Evolutionary conservation across 2,797 vertebrate species (phyloP), one percentile per base, ranked within the genome.

Genomic region (Leptodactylus fallax): DNA sequence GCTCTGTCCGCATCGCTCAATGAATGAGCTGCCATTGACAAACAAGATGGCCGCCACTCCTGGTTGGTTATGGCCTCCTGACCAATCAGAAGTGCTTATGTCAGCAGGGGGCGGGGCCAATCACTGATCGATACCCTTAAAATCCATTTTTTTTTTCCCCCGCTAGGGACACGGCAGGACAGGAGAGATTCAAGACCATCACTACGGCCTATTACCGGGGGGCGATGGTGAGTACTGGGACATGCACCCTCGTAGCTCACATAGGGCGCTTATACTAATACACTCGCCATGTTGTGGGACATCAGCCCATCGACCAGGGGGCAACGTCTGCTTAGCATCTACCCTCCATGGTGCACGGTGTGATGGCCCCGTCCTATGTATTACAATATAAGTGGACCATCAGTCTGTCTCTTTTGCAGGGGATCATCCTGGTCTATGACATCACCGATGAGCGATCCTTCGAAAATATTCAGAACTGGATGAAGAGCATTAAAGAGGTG

Each of bases 391-490:
- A n/a, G n/a, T n/a, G n/a, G 36, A 36, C 56, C 7, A 17, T 21
- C 2, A 45, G 16, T 21, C 10, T 61, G 5, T 47, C 45, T 72
- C 0, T n/a, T 10, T 76, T 74, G 12, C 72, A 76, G 72, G 72
- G 72, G 45, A 76, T 76, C 45, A 76, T 76, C 47, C 17, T 76
- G 47, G 72, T 76, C 10, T 76, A 76, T 76, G 97, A 99, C 94
- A 99, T 99, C 94, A 99, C 98, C 0, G 97, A 99, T 6, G 96
- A 96, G 80, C 98, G 98, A 91, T 98, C 97, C 90, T 99, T 95
- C 0, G 97, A 98, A 93, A 99, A 99, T 91, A 99, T 99, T 91
- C 97, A 98, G 92, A 99, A 98, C 92, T 99, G 98, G 98, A 98
- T 98, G 97, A 98, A 98, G 91, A 76, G 72, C 11, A 76, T 76